Evolutionary conservation across 1,140 invertebrate genomes (phyloP).

Genomic region (Galleria mellonella): DNA sequence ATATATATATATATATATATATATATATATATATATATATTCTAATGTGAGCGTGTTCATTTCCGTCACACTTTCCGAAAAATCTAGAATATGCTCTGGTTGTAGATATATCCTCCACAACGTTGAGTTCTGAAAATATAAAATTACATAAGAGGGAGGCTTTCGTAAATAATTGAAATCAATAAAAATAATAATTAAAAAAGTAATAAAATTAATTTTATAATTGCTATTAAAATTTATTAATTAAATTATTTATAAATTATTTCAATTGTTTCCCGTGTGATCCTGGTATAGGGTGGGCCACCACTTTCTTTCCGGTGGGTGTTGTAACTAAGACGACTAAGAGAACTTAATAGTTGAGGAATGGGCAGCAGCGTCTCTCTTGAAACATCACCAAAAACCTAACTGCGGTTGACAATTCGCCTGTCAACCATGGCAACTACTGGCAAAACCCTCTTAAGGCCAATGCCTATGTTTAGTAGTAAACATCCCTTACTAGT

Average conservation of each 20-base stretch:
- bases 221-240: background rate
- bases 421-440: too few species aligned
- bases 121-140: constrained; percentile 31
- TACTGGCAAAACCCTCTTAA: too few species aligned
- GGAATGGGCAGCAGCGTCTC: too few species aligned
- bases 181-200: too few species aligned
- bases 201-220: background rate
- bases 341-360: too few species aligned
- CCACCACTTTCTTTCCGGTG: too few species aligned
- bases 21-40: background rate
- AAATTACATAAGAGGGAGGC: background rate
- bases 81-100: constrained; percentile 34
- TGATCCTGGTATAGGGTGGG: background rate
- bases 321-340: too few species aligned
- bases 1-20: too few species aligned
- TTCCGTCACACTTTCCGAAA: constrained; percentile 30
- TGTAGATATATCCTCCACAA: constrained; percentile 32
- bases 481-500: too few species aligned
- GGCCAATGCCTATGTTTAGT: background rate
- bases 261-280: background rate
- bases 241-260: background rate
- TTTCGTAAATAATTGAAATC: too few species aligned
- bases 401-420: too few species aligned
- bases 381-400: too few species aligned
- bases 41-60: constrained; percentile 20